Conservation (phyloP, 2,113 vertebrate genomes). For the Myrmecobius fasciatus region DNA sequence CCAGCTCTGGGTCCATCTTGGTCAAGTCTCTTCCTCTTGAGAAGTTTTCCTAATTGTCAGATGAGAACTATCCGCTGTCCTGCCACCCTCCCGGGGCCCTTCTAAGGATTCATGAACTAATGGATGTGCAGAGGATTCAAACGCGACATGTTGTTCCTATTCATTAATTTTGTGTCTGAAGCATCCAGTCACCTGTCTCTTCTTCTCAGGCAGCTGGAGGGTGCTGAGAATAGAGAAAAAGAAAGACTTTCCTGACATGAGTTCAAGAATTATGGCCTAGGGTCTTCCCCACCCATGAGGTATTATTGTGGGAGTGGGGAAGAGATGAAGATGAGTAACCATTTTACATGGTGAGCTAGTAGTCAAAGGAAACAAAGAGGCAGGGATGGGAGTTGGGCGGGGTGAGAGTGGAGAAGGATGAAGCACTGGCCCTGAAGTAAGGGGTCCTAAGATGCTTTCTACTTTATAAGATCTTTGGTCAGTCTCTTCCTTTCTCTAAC, state of each 20-base stretch:
- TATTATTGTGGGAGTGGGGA: neutral
- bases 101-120: conserved; percentile 11
- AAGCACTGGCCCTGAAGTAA: neutral
- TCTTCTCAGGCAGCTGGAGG: neutral
- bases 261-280: neutral
- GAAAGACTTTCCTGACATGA: neutral
- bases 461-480: neutral
- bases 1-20: conserved; percentile 7
- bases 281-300: neutral
- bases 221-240: neutral
- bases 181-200: neutral
- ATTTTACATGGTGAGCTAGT: neutral
- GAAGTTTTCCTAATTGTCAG: conserved; percentile 13
- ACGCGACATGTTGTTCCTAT: neutral
- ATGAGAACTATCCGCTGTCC: conserved; percentile 10
- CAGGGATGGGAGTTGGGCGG: neutral
- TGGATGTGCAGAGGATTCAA: neutral
- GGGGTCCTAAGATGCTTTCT: neutral
- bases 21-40: neutral
- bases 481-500: neutral
- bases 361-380: neutral
- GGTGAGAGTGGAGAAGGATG: neutral
- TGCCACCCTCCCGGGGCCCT: neutral
- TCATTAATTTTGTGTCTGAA: neutral
- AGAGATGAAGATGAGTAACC: neutral